phyloP scores from a whole-genome alignment of 2,797 vertebrate species.

The Etheostoma nigrum region DNA sequence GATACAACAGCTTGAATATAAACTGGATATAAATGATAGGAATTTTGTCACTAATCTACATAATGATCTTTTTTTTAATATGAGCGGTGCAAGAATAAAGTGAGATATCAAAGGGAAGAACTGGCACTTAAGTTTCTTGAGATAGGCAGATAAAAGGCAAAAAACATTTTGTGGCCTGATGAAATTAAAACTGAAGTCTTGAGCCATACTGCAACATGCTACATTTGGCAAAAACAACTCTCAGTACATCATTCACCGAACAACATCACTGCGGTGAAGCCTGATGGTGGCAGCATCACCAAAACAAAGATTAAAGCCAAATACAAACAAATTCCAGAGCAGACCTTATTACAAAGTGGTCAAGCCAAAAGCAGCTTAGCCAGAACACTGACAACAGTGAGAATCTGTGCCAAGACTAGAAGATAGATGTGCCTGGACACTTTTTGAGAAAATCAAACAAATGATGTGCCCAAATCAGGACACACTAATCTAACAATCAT shows the following conservation, averaged over 20 bases:
- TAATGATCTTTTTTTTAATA: neutral
- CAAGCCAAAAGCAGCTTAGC: neutral
- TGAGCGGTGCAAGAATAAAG: neutral
- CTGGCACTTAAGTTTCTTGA: neutral
- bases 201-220: neutral
- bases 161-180: neutral
- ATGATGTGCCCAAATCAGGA: neutral
- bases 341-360: neutral
- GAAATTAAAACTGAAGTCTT: neutral
- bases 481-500: neutral
- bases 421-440: neutral
- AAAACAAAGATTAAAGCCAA: constrained; percentile 31
- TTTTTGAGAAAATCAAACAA: neutral
- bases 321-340: constrained; percentile 27
- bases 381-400: neutral
- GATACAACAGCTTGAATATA: neutral
- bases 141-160: neutral
- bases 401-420: neutral
- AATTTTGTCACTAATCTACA: neutral
- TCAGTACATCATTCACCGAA: neutral
- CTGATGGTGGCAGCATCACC: neutral
- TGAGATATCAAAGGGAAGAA: neutral
- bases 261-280: neutral
- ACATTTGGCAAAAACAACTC: constrained; percentile 13
- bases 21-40: neutral